A percentile compares a stretch with the other conserved stretches of the same genome.
These are phyloP conservation scores for Girardinichthys multiradiatus DNA, from an alignment of 2,113 vertebrate genomes.

Conservation along the genomic window DNA sequence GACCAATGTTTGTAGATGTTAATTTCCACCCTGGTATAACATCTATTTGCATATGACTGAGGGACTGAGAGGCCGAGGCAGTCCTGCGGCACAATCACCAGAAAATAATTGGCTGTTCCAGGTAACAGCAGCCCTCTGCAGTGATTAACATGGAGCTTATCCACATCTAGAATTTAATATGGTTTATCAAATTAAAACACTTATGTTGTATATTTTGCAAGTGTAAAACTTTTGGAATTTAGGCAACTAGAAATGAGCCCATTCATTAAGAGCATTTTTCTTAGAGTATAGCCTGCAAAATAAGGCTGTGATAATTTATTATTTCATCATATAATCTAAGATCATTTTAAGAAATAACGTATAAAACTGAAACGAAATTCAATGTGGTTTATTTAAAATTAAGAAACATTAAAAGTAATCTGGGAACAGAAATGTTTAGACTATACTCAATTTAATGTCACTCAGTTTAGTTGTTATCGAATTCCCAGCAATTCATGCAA, in stretches of 20 bases:
- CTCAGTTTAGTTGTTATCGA: not conserved
- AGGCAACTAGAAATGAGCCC: not conserved
- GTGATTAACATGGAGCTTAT: slow-evolving; percentile 40
- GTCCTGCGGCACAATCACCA: slow-evolving; percentile 26
- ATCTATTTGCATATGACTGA: slow-evolving; percentile 92
- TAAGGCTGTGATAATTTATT: too few relatives aligned
- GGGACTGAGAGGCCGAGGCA: slow-evolving; percentile 80
- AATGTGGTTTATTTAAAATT: not conserved
- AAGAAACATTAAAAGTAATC: not conserved
- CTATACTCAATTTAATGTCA: too few relatives aligned
- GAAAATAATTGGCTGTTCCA: slow-evolving; percentile 27
- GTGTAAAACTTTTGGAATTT: not conserved
- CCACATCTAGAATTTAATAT: slow-evolving; percentile 19
- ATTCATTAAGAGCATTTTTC: not conserved
- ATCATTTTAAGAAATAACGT: not conserved
- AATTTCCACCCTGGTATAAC: slow-evolving; percentile 87
- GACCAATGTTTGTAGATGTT: slow-evolving; percentile 94
- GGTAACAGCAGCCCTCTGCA: slow-evolving; percentile 18
- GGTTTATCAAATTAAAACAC: slow-evolving; percentile 3
- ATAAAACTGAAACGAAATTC: too few relatives aligned
- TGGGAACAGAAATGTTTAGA: not conserved
- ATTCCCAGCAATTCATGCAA: not conserved
- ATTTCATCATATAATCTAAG: too few relatives aligned
- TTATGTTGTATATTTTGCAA: not conserved
- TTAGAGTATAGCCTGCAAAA: too few relatives aligned